A percentile compares a stretch with the other conserved stretches of the same genome.
These are phyloP conservation scores for Acanthiza pusilla DNA, from an alignment of 2,797 vertebrate species.

Conservation along the genomic window DNA sequence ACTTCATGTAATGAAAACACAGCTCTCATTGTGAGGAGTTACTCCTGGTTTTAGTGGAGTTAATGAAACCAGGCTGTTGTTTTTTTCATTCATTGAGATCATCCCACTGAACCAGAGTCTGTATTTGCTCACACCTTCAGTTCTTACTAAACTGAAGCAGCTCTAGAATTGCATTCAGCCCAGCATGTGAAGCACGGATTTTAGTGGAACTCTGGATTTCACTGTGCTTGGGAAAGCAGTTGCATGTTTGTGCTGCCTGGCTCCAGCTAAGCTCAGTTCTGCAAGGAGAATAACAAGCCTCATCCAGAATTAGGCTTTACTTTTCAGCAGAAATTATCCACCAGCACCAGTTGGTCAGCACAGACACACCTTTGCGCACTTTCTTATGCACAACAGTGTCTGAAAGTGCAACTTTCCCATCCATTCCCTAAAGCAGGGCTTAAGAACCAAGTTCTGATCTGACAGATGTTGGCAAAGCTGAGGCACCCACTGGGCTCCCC, in stretches of 20 bases:
- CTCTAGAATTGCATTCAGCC: background rate
- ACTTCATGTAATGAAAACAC: background rate
- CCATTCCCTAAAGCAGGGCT: background rate
- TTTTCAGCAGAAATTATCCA: background rate
- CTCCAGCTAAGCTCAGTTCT: background rate
- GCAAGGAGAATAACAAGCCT: background rate
- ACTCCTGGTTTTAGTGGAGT: background rate
- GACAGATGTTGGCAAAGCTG: background rate
- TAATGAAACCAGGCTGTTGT: background rate
- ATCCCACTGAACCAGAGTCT: background rate
- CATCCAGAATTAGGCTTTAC: background rate
- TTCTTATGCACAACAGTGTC: background rate
- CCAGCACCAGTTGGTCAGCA: background rate
- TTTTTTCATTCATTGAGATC: background rate
- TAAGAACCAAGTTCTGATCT: background rate
- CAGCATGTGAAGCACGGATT: accelerated
- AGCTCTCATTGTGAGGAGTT: background rate
- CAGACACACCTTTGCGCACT: background rate
- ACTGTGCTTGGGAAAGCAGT: background rate
- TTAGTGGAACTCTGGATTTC: background rate
- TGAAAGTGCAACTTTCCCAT: background rate
- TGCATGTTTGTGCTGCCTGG: background rate
- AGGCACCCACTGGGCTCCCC: background rate
- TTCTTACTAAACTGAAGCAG: background rate
- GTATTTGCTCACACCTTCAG: background rate